Base-by-base conservation (phyloP, 2,888 invertebrate genomes). In the Ectropis crepuscularia region DNA sequence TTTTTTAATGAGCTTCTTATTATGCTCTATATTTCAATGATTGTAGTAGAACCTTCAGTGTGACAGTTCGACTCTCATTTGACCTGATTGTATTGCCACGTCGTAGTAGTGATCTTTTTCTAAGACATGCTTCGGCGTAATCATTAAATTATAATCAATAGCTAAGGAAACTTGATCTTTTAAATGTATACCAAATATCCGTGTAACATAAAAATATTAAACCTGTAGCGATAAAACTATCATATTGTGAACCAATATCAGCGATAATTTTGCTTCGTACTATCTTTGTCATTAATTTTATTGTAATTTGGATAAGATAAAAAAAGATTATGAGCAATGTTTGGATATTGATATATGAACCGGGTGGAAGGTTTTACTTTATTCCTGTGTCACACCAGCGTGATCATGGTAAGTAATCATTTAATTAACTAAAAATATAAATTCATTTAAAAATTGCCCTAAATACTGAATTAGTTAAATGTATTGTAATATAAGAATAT, bases 331-430 rank as follows among this genome's bases (percentile, higher is more conserved):
- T 60, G 55, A 64, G 67, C 65, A 65, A 73, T 38, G 37, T 76
- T 65, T 66, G 48, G 73, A 74, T 76, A 79, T 63, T 71, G 77
- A 78, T 78, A 78, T 74, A 76, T 68, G 60, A 57, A 72, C 69
- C 70, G 54, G 53, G 55, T 63, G 47, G 42, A 51, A 65, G 53
- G 45, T 63, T 67, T 67, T 65, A 39, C 50, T 49, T 70, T 76
- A 74, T 74, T 83, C 74, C 69, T 70, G 68, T 75, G 65, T 68
- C 68, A 65, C 73, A 77, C 81, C 82, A 80, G 84, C 83, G 75
- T 62, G 69, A 83, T 70, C 68, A 90, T 89, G 89, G 89, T 90
- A 81, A 81, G 89, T 79, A 58, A 53, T 43, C 45, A 41, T 51
- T 36, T 53, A 28, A 57, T 53, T 58, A 8, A 43, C 41, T 12